Percentiles rank a stretch among this genome's conserved stretches.
phyloP scores from a whole-genome alignment of 2,113 vertebrate genomes.

The Mesitornis unicolor region DNA sequence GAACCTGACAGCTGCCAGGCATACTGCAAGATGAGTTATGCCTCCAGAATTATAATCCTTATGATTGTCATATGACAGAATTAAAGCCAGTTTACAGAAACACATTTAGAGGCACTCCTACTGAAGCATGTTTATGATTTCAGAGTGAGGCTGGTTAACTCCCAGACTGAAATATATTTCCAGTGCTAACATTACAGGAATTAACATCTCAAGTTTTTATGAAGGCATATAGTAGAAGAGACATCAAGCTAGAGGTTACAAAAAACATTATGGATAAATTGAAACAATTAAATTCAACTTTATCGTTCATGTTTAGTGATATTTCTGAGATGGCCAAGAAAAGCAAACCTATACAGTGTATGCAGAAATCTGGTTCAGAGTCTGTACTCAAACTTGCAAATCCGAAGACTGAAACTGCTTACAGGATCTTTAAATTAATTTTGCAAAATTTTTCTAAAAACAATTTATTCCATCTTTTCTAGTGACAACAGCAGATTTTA shows the following conservation, averaged over 20 bases:
- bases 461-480: constrained; percentile 18
- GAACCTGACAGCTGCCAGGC: not conserved
- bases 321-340: not conserved
- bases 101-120: not conserved
- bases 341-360: not conserved
- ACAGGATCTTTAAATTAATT: not conserved
- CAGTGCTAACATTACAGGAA: not conserved
- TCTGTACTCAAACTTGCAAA: not conserved
- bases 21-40: not conserved
- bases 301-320: not conserved
- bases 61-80: not conserved
- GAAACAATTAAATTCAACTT: not conserved
- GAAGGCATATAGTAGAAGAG: not conserved
- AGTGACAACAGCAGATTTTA: not conserved
- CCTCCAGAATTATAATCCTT: not conserved
- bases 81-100: not conserved
- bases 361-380: not conserved
- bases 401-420: not conserved
- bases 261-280: not conserved
- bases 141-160: not conserved
- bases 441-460: not conserved
- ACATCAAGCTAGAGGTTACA: not conserved
- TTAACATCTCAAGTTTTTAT: not conserved
- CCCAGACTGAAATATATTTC: not conserved
- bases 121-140: not conserved